Evolutionary conservation across 2,797 vertebrate genomes (phyloP), one percentile per base, ranked within the genome.

Genomic region (Eutrigla gurnardus): DNA sequence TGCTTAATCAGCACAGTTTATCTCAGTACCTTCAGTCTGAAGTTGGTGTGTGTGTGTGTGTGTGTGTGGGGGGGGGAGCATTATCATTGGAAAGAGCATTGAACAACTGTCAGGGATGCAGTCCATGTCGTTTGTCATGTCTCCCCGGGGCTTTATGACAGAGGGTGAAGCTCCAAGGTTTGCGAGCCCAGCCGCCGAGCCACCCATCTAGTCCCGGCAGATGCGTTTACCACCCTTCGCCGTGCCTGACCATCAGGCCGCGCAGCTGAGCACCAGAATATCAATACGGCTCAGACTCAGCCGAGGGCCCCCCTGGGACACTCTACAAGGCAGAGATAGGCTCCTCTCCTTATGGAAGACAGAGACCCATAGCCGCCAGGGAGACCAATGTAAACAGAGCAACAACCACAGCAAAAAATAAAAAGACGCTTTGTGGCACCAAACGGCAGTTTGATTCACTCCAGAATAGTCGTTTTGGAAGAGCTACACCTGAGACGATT

Each of bases 211-310:
- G 83, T 86, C 89, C 87, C 87, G 52, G 84, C 82, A 90, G 90
- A 93, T 89, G 86, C 77, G 70, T 87, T 86, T 85, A 77, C 84
- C 75, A 49, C 86, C 81, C 85, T 85, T 74, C 46, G 46, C 80
- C 58, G 37, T 70, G 83, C 78, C 65, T 89, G 89, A 89, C 90
- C 90, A 91, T 91, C 88, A 89, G 86, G 87, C 78, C 50, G 62
- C 66, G 70, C 93, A 93, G 90, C 92, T 92, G 90, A 93, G 91
- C 91, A 89, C 92, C 86, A 81, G 87, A 91, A 93, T 93, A 93
- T 92, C 91, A 92, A 92, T 91, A 90, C 35, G 74, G 79, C 86
- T 86, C 81, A 87, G 87, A 80, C 80, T 78, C 58, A 33, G 81
- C 59, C 1, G 18, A 73, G 73, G 73, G 88, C 88, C 80, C 90